phyloP scores from a whole-genome alignment of 2,113 vertebrate species.

The Lamprotornis superbus region DNA sequence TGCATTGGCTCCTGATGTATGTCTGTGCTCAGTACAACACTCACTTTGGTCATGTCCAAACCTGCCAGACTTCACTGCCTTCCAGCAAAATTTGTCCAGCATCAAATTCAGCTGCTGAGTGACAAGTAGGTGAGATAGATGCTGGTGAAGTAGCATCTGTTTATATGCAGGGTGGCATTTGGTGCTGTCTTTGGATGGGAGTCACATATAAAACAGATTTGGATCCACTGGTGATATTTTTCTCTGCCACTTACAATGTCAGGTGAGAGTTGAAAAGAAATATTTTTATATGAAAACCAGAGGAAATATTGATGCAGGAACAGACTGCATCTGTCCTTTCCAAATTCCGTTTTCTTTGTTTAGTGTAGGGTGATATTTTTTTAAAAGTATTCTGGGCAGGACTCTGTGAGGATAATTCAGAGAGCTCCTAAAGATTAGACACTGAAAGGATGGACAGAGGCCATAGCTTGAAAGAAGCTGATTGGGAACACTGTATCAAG shows the following conservation, averaged over 20 bases:
- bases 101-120: neutral
- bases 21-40: neutral
- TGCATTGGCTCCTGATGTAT: neutral
- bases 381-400: neutral
- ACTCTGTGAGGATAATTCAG: neutral
- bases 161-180: neutral
- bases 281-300: neutral
- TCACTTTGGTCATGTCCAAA: neutral
- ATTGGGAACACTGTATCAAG: neutral
- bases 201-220: neutral
- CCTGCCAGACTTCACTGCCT: neutral
- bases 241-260: neutral
- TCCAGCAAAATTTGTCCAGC: neutral
- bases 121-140: neutral
- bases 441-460: neutral
- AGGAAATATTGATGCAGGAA: rapidly evolving
- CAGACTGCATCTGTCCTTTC: neutral
- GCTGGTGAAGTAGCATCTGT: neutral
- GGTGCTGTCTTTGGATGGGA: neutral
- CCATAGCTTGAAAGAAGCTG: neutral
- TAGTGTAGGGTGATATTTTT: neutral
- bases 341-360: neutral
- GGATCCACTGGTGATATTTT: neutral
- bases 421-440: neutral
- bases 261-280: neutral